Percentiles rank a stretch among this genome's conserved stretches.
These are phyloP conservation scores for Periophthalmodon schlosseri DNA, from an alignment of 2,113 vertebrate genomes.

Conservation along the genomic window DNA sequence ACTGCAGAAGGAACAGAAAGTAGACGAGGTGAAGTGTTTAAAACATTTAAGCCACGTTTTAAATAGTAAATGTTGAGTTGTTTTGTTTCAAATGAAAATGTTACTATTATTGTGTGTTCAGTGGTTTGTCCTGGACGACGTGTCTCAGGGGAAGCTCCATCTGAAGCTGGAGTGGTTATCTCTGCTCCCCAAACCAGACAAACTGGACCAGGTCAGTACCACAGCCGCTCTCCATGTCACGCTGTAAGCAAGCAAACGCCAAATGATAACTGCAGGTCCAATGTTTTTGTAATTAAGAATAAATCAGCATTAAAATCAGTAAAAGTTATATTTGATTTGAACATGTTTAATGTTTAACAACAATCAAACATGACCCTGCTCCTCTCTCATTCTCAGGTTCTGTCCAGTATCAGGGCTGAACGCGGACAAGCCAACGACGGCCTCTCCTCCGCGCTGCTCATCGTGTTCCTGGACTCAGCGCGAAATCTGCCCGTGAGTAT, in stretches of 20 bases:
- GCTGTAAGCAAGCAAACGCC: no score
- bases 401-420: constrained; percentile 84
- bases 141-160: constrained; percentile 87
- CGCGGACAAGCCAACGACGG: constrained; percentile 87
- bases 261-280: no score
- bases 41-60: no score
- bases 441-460: constrained; percentile 89
- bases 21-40: constrained; percentile 80
- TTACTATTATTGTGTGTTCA: constrained; percentile 45
- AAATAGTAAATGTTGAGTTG: no score
- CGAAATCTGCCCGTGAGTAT: constrained; percentile 92
- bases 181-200: constrained; percentile 80
- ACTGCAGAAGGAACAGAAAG: constrained; percentile 84
- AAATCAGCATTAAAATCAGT: no score
- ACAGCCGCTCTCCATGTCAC: no score
- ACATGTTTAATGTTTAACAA: no score
- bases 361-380: no score
- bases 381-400: constrained; percentile 73
- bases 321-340: no score
- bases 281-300: no score
- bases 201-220: constrained; percentile 84
- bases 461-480: constrained; percentile 94
- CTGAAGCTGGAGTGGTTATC: constrained; percentile 92
- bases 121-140: constrained; percentile 93
- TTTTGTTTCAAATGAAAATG: no score